Percentiles rank a stretch among this genome's conserved stretches.
These are phyloP conservation scores for Zootermopsis nevadensis DNA, from an alignment of 2,888 invertebrate species.

Conservation along the genomic window DNA sequence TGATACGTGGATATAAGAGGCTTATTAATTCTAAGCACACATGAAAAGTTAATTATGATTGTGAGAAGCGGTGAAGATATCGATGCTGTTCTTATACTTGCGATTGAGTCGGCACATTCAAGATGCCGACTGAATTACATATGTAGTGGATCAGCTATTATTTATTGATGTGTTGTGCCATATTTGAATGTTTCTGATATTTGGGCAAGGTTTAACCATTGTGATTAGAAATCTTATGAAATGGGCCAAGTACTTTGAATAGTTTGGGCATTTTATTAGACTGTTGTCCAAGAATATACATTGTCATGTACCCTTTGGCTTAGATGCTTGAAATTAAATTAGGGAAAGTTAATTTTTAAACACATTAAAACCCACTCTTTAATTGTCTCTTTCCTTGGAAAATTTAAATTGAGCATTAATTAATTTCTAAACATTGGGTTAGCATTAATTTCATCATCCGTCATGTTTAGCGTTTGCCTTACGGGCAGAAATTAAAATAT, in stretches of 20 bases:
- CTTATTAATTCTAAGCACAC: neutral
- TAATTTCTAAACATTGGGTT: no score
- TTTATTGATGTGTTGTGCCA: neutral
- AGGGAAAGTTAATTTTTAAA: no score
- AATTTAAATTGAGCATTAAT: no score
- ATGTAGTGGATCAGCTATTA: neutral
- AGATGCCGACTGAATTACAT: neutral
- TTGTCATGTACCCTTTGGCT: neutral
- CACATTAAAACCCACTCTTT: no score
- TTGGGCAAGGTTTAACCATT: neutral
- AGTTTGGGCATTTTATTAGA: neutral
- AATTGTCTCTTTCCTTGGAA: no score
- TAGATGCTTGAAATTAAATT: no score
- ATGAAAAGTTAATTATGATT: neutral
- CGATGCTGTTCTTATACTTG: no score
- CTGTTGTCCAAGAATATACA: neutral
- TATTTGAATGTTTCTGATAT: neutral
- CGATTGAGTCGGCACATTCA: neutral
- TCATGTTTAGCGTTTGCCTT: no score
- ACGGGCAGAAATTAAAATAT: no score
- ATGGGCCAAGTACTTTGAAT: neutral
- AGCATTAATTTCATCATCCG: no score
- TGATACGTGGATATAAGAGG: neutral
- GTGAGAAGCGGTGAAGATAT: no score
- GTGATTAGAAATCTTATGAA: neutral